Percentiles rank a stretch among this genome's conserved stretches.
Evolutionary conservation across 1,140 invertebrate genomes (phyloP).

Genomic region (Hyles euphorbiae): DNA sequence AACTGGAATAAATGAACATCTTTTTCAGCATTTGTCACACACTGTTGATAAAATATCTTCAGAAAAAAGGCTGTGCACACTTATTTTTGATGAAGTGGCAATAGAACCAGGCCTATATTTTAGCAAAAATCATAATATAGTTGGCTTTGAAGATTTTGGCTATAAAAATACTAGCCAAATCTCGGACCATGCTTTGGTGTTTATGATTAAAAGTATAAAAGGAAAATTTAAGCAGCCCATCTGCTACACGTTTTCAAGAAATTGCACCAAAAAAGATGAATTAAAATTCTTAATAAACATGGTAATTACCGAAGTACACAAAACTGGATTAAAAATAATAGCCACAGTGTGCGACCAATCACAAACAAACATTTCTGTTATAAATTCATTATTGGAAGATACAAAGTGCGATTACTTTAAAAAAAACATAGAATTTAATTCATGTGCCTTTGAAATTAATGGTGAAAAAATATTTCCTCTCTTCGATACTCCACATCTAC

Average conservation of each 20-base stretch:
- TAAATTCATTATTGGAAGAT: conserved; percentile 29
- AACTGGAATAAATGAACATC: background rate
- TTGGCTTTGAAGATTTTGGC: conserved; percentile 8
- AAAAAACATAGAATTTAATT: conserved; percentile 18
- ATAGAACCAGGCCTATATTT: conserved; percentile 4
- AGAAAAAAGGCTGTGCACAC: conserved; percentile 7
- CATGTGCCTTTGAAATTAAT: conserved; percentile 29
- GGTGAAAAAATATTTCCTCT: conserved; percentile 32
- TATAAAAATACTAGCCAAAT: background rate
- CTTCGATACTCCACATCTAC: conserved; percentile 44
- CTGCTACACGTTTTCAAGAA: conserved; percentile 22
- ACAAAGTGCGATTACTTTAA: conserved; percentile 13
- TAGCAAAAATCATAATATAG: conserved; percentile 1
- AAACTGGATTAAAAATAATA: conserved; percentile 29
- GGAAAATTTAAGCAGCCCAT: conserved; percentile 15
- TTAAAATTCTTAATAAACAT: conserved; percentile 14
- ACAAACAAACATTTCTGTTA: conserved; percentile 25
- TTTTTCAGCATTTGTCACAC: background rate
- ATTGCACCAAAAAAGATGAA: conserved; percentile 20
- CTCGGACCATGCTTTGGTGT: conserved; percentile 10
- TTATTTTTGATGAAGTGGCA: conserved; percentile 11
- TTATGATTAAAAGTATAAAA: conserved; percentile 3
- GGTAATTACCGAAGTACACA: conserved; percentile 25
- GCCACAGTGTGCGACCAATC: conserved; percentile 42
- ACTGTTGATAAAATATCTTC: background rate